Base-by-base conservation (phyloP, 2,888 invertebrate genomes). In the Chymomyza procnemis region DNA sequence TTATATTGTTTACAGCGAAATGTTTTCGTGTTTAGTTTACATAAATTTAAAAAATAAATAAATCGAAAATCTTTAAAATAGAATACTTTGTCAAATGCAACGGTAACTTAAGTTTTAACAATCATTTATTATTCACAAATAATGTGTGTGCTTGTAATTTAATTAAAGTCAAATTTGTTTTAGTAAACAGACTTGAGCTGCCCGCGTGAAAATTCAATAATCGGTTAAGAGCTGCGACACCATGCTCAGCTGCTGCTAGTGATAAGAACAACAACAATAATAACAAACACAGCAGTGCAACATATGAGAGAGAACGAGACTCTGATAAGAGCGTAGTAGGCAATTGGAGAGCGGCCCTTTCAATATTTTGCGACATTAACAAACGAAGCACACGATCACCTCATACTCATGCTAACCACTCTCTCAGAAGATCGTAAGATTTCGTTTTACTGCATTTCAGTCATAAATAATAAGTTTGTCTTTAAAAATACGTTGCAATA, bases 401-500 rank as follows among this genome's bases (percentile, higher is more conserved):
- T n/a, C 18, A 6, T 50, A 18, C 18, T 47, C 8, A 6, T 50
- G 9, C 18, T 47, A 5, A 8, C 48, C 3, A 16, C n/a, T n/a
- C n/a, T 47, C 16, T 18, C 4, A 18, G 4, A 18, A 50, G 34
- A 41, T 12, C 12, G 34, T 9, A 12, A 2, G 2, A 5, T 41
- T 41, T 41, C 34, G 34, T 41, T 26, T 41, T 3, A 41, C 1
- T 41, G 34, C 34, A 41, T 41, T 12, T 12, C 9, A 41, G 12
- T 9, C 34, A 3, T 41, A 26, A 26, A 26, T 26, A 0, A 6
- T 6, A 5, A 26, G 47, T 4, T 16, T 4, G 47, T 18, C 74
- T 76, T 77, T 76, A 76, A 60, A 77, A 75, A 64, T 30, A 65
- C 60, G 58, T 41, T 47, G 59, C 64, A 21, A 52, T 66, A 65